Evolutionary conservation across 2,888 invertebrate species (phyloP).

Genomic region (Xanthorhoe spadicearia): DNA sequence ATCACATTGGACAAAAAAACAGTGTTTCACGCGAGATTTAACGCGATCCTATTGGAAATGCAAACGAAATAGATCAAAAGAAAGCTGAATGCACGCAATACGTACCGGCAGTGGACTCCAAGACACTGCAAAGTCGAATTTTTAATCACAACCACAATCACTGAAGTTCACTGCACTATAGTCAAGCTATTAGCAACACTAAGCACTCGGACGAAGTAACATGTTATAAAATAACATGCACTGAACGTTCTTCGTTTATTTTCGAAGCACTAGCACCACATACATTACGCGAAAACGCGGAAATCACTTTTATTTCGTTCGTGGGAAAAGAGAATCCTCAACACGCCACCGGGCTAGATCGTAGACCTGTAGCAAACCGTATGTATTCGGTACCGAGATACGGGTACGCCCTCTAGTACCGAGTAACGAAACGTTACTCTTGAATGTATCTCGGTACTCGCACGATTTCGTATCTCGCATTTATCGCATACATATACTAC

Average conservation of each 20-base stretch:
- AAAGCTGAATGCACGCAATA: slow-evolving; percentile 61
- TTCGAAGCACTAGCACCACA: slow-evolving; percentile 80
- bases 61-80: slow-evolving; percentile 55
- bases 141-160: slow-evolving; percentile 71
- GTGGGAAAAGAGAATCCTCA: slow-evolving; percentile 66
- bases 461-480: too few species aligned
- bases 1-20: slow-evolving; percentile 48
- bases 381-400: too few species aligned
- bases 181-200: slow-evolving; percentile 73
- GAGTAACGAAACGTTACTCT: too few species aligned
- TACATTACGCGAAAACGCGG: slow-evolving; percentile 73
- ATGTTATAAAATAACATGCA: slow-evolving; percentile 73
- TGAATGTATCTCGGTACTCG: too few species aligned
- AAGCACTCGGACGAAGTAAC: slow-evolving; percentile 77
- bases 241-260: slow-evolving; percentile 64
- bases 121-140: slow-evolving; percentile 61
- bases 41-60: slow-evolving; percentile 54
- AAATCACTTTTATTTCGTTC: slow-evolving; percentile 73
- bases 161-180: slow-evolving; percentile 56
- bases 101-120: slow-evolving; percentile 73
- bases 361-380: too few species aligned
- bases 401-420: too few species aligned
- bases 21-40: slow-evolving; percentile 47
- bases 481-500: too few species aligned
- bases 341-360: slow-evolving; percentile 74